Conservation (phyloP, 2,888 invertebrate genomes). For the Hydraecia micacea region DNA sequence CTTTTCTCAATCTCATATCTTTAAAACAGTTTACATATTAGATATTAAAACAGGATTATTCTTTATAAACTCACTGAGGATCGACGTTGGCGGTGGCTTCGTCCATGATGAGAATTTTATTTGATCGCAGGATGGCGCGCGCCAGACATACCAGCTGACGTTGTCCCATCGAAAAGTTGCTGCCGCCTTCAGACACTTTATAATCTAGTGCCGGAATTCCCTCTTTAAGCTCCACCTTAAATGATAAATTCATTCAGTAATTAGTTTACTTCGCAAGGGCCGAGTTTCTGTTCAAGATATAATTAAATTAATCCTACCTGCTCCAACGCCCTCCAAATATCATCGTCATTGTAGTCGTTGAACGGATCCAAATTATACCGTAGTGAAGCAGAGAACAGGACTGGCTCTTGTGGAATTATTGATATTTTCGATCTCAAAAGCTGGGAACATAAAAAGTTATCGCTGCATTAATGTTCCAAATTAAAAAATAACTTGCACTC, state of each 20-base stretch:
- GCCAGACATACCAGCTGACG: slow-evolving; percentile 95
- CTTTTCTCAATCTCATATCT: background rate
- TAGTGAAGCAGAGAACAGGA: slow-evolving; percentile 92
- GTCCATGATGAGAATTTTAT: slow-evolving; percentile 92
- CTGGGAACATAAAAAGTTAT: slow-evolving; percentile 75
- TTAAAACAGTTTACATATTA: background rate
- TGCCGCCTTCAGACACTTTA: slow-evolving; percentile 93
- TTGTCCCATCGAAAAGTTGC: slow-evolving; percentile 95
- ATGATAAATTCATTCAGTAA: slow-evolving; percentile 38
- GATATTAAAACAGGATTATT: background rate
- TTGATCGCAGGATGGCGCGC: slow-evolving; percentile 93
- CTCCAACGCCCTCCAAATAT: slow-evolving; percentile 92
- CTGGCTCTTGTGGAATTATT: slow-evolving; percentile 93
- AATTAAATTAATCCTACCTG: slow-evolving; percentile 77
- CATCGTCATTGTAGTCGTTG: slow-evolving; percentile 90
- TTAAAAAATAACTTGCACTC: slow-evolving; percentile 38
- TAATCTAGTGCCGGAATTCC: slow-evolving; percentile 92
- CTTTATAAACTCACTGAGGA: slow-evolving; percentile 88
- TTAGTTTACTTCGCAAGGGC: slow-evolving; percentile 24
- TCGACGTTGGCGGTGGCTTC: slow-evolving; percentile 91
- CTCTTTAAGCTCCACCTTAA: slow-evolving; percentile 94
- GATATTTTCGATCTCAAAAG: slow-evolving; percentile 92
- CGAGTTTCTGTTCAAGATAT: slow-evolving; percentile 7
- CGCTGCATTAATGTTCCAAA: slow-evolving; percentile 43
- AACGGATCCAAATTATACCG: slow-evolving; percentile 94